A percentile compares a stretch with the other conserved stretches of the same genome.
These are phyloP conservation scores for Oreortyx pictus DNA, from an alignment of 2,797 vertebrate genomes.

Conservation along the genomic window DNA sequence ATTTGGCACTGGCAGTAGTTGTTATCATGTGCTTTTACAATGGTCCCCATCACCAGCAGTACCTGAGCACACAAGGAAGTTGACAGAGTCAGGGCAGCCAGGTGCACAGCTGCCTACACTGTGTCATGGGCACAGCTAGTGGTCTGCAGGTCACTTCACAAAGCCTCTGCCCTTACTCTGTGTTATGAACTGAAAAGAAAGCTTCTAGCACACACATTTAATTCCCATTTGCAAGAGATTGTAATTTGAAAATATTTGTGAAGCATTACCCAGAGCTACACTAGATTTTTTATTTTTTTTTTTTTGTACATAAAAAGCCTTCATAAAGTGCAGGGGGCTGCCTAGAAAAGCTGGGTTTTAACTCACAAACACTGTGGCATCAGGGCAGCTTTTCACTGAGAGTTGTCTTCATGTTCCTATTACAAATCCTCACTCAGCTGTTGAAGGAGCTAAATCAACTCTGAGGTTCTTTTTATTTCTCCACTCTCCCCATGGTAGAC, in stretches of 20 bases:
- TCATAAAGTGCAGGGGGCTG: neutral
- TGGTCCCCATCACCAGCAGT: neutral
- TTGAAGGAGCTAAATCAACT: conserved; percentile 41
- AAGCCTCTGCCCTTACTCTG: neutral
- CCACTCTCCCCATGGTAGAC: conserved; percentile 28
- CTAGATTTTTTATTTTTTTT: conserved; percentile 3
- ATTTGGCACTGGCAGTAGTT: neutral
- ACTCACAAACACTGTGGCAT: neutral
- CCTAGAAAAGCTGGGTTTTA: conserved; percentile 12
- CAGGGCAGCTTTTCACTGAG: conserved; percentile 32
- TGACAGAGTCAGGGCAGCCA: accelerated
- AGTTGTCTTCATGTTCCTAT: neutral
- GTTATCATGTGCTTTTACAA: neutral
- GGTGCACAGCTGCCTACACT: neutral
- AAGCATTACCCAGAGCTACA: neutral
- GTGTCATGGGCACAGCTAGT: neutral
- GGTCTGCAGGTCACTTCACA: neutral
- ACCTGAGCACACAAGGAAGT: neutral
- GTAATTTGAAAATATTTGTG: neutral
- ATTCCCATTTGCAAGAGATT: accelerated
- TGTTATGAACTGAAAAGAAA: neutral
- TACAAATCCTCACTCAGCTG: conserved; percentile 7
- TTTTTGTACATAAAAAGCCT: neutral
- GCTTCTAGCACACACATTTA: neutral
- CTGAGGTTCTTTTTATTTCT: conserved; percentile 44